These are phyloP conservation scores for Pelobates fuscus DNA, from an alignment of 2,113 vertebrate genomes.

Conservation along the genomic window DNA sequence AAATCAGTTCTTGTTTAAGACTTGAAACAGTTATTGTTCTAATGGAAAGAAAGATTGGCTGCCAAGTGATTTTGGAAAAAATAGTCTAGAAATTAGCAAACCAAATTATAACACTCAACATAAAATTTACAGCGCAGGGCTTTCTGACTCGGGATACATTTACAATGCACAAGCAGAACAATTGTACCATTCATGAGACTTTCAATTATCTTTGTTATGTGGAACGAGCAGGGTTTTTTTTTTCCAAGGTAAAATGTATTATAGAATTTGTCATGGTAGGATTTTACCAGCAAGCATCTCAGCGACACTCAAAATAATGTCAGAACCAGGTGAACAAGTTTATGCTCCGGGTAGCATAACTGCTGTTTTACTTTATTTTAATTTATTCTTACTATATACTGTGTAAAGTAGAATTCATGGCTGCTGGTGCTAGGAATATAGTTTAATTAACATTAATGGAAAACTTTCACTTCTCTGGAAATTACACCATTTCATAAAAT, in stretches of 20 bases:
- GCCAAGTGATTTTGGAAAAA: conserved; percentile 13
- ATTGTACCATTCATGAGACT: conserved; percentile 9
- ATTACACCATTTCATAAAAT: too few relatives aligned
- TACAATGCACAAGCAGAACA: conserved; percentile 11
- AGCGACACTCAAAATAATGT: not conserved
- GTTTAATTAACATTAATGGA: too few relatives aligned
- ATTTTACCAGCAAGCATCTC: not conserved
- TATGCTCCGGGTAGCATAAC: too few relatives aligned
- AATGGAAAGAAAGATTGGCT: not conserved
- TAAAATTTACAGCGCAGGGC: conserved; percentile 2
- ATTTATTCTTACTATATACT: too few relatives aligned
- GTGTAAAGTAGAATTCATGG: too few relatives aligned
- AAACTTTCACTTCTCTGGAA: too few relatives aligned
- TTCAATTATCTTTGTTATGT: not conserved
- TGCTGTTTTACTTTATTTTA: too few relatives aligned
- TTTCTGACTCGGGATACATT: conserved; percentile 20
- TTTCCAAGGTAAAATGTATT: not conserved
- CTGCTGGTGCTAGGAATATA: too few relatives aligned
- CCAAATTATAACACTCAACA: conserved; percentile 25
- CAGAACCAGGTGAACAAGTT: not conserved
- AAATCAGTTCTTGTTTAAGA: not conserved
- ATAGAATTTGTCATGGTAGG: not conserved
- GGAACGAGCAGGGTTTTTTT: not conserved
- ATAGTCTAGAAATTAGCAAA: conserved; percentile 29
- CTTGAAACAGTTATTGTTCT: conserved; percentile 8